Evolutionary conservation across 2,888 invertebrate species (phyloP), one percentile per base, ranked within the genome.

Genomic region (Nomada flava): DNA sequence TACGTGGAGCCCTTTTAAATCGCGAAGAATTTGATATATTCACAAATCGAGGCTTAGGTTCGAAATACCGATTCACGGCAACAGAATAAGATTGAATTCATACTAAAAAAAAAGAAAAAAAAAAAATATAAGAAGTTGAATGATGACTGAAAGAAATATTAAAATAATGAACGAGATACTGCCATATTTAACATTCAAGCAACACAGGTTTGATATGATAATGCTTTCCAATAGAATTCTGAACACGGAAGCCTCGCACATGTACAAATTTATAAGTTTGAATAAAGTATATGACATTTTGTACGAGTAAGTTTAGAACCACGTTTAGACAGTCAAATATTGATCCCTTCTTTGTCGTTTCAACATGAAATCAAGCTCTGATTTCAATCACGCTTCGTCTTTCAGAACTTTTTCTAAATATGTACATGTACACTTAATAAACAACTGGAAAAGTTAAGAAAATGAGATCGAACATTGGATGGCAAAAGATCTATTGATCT

Each of bases 11-110:
- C 36, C 84, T 93, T 57, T 73, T 84, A 5, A 90, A 81, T 79
- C 91, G 92, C 15, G 92, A 93, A 50, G 92, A 93, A 79, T 93
- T 93, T 70, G 91, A 93, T 65, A 85, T 93, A 62, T 93, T 93
- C 67, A 93, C 93, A 57, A 93, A 93, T 81, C 87, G 86, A 52
- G 93, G 93, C 47, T 80, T 93, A 47, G 93, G 92, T 57, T 86
- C 88, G 2, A 82, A 73, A 15, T 78, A 75, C 50, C 74, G 64
- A 52, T 67, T 67, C 20, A 79, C 74, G 11, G 11, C 36, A 18
- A 78, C 67, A 18, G 81, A 83, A n/a, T 60, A 59, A 63, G 26
- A 36, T 1, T 55, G 20, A 52, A 23, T 52, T 13, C 9, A 36
- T 36, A 47, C 13, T 47, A 47, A 13, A 47, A 47, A 47, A 47